These are phyloP conservation scores for Lytechinus variegatus DNA, from an alignment of 35 echinoderm and acorn worm species.

Conservation along the genomic window DNA sequence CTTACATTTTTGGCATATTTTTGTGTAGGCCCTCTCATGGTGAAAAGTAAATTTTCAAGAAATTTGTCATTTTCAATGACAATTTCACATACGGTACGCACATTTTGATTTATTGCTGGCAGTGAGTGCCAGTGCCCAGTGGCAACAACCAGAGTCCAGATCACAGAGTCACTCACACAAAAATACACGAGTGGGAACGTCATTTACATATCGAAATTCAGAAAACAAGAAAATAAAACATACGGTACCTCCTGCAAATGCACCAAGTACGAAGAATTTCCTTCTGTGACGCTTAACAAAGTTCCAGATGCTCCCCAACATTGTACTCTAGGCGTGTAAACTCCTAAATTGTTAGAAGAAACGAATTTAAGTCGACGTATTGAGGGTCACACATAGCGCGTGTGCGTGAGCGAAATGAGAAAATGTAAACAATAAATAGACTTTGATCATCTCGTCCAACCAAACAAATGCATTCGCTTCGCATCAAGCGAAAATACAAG, in stretches of 20 bases:
- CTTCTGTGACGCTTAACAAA: slow-evolving; percentile 73
- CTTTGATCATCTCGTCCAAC: neutral
- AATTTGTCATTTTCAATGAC: too few species aligned
- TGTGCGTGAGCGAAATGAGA: neutral
- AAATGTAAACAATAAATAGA: neutral
- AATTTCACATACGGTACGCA: too few species aligned
- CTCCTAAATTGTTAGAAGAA: neutral
- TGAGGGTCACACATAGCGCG: too few species aligned
- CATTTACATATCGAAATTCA: too few species aligned
- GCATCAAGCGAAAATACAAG: neutral
- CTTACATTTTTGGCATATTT: too few species aligned
- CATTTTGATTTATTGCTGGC: too few species aligned
- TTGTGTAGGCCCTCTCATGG: too few species aligned
- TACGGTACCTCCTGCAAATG: slow-evolving; percentile 82
- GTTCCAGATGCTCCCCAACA: slow-evolving; percentile 72
- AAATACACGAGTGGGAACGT: neutral
- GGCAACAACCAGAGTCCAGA: too few species aligned
- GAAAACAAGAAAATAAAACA: neutral
- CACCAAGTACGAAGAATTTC: slow-evolving; percentile 79
- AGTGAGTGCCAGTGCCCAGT: too few species aligned
- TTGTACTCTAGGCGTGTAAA: neutral
- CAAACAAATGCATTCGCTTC: neutral
- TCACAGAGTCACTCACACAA: neutral
- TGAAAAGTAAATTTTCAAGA: too few species aligned
- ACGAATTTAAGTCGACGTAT: too few species aligned